Percentiles rank a stretch among this genome's conserved stretches.
Conservation (phyloP, 37 sponge, comb jelly and placozoan genomes). For the Theonella swinhoei region DNA sequence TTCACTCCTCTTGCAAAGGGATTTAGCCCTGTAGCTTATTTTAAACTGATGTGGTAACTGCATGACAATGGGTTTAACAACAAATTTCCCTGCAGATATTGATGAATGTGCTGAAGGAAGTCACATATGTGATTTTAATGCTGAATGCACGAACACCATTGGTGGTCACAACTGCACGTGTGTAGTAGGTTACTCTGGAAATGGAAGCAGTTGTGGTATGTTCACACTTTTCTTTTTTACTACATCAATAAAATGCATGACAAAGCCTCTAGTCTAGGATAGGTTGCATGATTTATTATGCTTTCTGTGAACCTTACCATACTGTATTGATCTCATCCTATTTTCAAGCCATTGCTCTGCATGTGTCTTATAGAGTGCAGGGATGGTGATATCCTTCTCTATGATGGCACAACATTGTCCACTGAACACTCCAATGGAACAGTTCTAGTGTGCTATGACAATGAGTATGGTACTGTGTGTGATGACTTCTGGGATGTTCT, state of each 20-base stretch:
- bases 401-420: constrained; percentile 20
- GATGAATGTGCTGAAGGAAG: constrained; percentile 30
- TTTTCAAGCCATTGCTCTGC: neutral
- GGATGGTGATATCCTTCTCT: constrained; percentile 23
- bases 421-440: neutral
- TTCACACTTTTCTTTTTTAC: no score
- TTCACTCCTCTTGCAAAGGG: no score
- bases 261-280: no score
- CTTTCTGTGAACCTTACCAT: neutral
- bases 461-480: constrained; percentile 32
- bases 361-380: constrained; percentile 2
- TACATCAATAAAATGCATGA: no score
- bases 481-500: constrained; percentile 36
- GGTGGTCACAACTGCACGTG: constrained; percentile 50
- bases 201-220: constrained; percentile 15
- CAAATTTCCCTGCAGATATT: constrained; percentile 20
- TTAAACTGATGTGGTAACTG: no score
- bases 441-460: constrained; percentile 32
- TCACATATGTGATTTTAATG: constrained; percentile 18
- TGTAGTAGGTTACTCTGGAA: constrained; percentile 27
- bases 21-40: no score
- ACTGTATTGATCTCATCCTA: neutral
- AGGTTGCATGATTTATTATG: neutral
- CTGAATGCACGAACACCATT: constrained; percentile 18
- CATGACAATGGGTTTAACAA: no score